Evolutionary conservation across 1,140 invertebrate genomes (phyloP).

Genomic region (Procambarus virginalis): DNA sequence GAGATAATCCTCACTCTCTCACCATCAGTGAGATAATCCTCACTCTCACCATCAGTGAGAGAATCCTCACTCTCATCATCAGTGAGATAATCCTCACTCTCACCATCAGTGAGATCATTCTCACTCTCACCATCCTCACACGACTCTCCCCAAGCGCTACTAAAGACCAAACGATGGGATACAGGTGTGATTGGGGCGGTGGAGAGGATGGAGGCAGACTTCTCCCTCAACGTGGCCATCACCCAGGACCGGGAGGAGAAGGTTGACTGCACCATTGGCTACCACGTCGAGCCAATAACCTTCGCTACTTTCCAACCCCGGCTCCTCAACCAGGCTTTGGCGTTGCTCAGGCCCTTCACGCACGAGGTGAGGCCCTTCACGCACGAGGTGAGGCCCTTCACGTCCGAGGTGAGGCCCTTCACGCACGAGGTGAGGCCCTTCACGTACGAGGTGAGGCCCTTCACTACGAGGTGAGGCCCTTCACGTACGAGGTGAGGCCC

Average conservation of each 20-base stretch:
- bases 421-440: too few species aligned
- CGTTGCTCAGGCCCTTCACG: slow-evolving; percentile 34
- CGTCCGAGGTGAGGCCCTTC: too few species aligned
- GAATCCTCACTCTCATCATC: too few species aligned
- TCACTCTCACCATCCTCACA: background rate
- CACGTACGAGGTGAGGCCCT: too few species aligned
- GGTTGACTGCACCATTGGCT: slow-evolving; percentile 53
- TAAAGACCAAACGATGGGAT: background rate
- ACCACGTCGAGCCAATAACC: slow-evolving; percentile 56
- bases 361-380: slow-evolving; percentile 2
- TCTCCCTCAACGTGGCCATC: slow-evolving; percentile 56
- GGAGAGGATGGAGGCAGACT: slow-evolving; percentile 53
- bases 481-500: too few species aligned
- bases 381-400: too few species aligned
- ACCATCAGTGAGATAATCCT: too few species aligned
- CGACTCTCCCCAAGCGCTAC: background rate
- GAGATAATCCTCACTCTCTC: too few species aligned
- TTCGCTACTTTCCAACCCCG: slow-evolving; percentile 42
- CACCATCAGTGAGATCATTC: too few species aligned
- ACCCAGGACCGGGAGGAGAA: slow-evolving; percentile 55
- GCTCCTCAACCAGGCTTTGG: slow-evolving; percentile 39
- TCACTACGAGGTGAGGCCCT: too few species aligned
- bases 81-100: too few species aligned
- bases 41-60: too few species aligned
- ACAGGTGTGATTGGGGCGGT: slow-evolving; percentile 50